A percentile compares a stretch with the other conserved stretches of the same genome.
Conservation (phyloP, 2,888 invertebrate genomes). For the Dioctria rufipes region DNA sequence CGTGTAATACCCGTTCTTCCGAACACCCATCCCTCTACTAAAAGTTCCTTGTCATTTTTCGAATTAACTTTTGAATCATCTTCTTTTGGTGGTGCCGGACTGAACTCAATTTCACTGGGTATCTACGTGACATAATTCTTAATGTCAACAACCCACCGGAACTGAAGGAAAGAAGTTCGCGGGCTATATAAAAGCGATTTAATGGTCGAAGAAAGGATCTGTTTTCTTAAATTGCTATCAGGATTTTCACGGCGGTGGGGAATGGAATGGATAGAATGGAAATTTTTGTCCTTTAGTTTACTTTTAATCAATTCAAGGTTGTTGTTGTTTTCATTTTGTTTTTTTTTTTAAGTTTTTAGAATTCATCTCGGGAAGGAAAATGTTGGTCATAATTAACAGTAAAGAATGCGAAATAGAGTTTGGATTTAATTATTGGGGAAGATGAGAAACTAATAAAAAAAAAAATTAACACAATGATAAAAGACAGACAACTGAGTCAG, state of each 20-base stretch:
- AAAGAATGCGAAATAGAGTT: too few species aligned
- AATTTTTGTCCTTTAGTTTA: constrained; percentile 1
- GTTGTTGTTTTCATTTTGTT: too few species aligned
- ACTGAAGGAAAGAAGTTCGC: neutral
- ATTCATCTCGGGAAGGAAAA: too few species aligned
- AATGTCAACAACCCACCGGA: neutral
- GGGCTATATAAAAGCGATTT: neutral
- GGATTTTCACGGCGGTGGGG: neutral
- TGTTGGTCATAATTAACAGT: too few species aligned
- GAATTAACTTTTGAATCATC: constrained; percentile 20
- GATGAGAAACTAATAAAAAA: too few species aligned
- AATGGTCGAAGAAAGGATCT: too few species aligned
- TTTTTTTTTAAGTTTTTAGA: too few species aligned
- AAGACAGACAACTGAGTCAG: too few species aligned
- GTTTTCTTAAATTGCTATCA: neutral
- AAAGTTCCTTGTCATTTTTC: constrained; percentile 29
- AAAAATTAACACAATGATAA: too few species aligned
- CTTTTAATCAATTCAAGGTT: neutral
- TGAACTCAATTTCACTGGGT: neutral
- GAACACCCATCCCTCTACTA: neutral
- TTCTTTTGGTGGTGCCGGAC: neutral
- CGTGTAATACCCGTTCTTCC: too few species aligned
- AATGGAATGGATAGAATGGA: neutral
- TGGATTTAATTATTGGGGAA: too few species aligned
- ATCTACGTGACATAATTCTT: neutral